phyloP scores from a whole-genome alignment of 2,888 invertebrate genomes.

The Trachelus stipa region DNA sequence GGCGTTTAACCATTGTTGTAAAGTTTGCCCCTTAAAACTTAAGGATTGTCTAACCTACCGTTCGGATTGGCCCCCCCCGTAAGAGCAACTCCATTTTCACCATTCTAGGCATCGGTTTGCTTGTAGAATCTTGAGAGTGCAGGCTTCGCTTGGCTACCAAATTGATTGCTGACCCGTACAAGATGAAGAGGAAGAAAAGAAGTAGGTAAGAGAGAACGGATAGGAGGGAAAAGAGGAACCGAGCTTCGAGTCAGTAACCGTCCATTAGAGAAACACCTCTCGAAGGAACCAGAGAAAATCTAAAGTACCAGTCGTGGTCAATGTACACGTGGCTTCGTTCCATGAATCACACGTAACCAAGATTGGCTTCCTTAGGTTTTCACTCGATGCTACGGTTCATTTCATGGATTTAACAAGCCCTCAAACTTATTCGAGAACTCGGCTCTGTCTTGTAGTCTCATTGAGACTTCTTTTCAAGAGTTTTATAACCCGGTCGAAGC shows the following conservation, averaged over 20 bases:
- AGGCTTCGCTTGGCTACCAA: neutral
- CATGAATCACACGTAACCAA: neutral
- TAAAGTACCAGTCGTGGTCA: neutral
- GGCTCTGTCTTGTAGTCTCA: slow-evolving; percentile 7
- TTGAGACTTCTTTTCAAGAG: neutral
- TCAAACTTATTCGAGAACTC: neutral
- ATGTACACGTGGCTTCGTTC: neutral
- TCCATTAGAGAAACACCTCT: neutral
- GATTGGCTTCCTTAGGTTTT: neutral
- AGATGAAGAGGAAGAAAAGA: neutral
- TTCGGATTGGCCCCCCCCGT: slow-evolving; percentile 6
- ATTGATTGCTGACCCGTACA: neutral
- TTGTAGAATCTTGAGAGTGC: neutral
- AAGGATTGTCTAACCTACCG: neutral
- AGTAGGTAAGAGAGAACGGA: neutral
- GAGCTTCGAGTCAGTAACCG: neutral
- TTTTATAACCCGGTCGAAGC: slow-evolving; percentile 4
- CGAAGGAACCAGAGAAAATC: neutral
- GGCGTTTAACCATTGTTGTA: slow-evolving; percentile 28
- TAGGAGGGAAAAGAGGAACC: neutral
- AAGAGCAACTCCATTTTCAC: neutral
- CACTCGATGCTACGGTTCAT: neutral
- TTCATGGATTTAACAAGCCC: slow-evolving; percentile 13
- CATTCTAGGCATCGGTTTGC: neutral
- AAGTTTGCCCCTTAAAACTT: slow-evolving; percentile 39